These are phyloP conservation scores for Drosophila testacea DNA, from an alignment of 2,888 invertebrate genomes.

Conservation along the genomic window DNA sequence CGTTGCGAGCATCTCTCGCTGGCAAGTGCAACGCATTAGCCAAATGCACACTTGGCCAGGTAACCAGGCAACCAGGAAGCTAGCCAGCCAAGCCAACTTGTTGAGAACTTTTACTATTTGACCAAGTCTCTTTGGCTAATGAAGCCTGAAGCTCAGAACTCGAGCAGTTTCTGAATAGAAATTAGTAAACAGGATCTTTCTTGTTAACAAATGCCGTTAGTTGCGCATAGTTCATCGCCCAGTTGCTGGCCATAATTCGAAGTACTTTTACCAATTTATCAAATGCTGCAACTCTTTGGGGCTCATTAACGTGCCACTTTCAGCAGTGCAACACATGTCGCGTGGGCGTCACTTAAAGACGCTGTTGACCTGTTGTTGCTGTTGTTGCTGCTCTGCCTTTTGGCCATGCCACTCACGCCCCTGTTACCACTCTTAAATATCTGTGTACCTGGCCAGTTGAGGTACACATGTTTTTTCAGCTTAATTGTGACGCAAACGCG, in stretches of 20 bases:
- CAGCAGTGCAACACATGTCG: conserved; percentile 20
- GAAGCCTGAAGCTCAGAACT: conserved; percentile 61
- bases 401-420: conserved; percentile 54
- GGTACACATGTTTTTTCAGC: conserved; percentile 65
- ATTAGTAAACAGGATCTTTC: conserved; percentile 69
- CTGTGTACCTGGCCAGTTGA: conserved; percentile 24
- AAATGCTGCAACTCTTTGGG: conserved; percentile 52
- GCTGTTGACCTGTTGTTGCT: conserved; percentile 43
- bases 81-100: conserved; percentile 24
- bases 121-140: conserved; percentile 61
- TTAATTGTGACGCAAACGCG: conserved; percentile 59
- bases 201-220: conserved; percentile 67
- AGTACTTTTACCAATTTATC: conserved; percentile 62
- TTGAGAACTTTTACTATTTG: conserved; percentile 34
- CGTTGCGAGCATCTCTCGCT: conserved; percentile 58
- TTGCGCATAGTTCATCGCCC: conserved; percentile 34
- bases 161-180: conserved; percentile 45
- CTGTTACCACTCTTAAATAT: conserved; percentile 5
- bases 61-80: conserved; percentile 20
- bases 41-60: conserved; percentile 60
- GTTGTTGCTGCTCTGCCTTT: neutral
- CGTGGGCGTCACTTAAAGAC: conserved; percentile 49
- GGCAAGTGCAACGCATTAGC: conserved; percentile 57
- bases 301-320: conserved; percentile 70
- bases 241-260: conserved; percentile 34